Evolutionary conservation across 2,888 invertebrate species (phyloP), one percentile per base, ranked within the genome.

Genomic region (Phrixothrix hirtus): DNA sequence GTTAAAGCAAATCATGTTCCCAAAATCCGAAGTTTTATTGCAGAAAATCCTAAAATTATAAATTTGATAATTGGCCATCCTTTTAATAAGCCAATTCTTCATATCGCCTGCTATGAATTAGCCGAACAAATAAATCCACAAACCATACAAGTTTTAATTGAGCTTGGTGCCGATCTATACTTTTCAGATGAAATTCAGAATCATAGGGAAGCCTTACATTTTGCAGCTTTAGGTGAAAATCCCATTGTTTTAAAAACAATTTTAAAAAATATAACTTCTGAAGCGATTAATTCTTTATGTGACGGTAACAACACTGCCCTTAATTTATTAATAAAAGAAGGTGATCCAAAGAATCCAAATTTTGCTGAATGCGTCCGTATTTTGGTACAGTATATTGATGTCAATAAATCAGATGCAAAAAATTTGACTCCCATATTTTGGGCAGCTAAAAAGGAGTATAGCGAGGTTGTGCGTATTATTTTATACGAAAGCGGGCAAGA

Each of bases 191-290:
- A 66, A 15, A 49, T 60, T 55, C 77, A 76, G 1, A 78, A 81
- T 42, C 77, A 80, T 10, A 81, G 80, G 55, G 81, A 83, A n/a
- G 83, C 86, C 0, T 76, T 88, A 55, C 87, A 88, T 71, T 83
- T 83, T 53, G 85, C 85, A 1, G 79, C 82, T 0, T 81, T 82
- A 65, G 77, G 74, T 36, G 81, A 81, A 7, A 66, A 69, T 55
- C 63, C 58, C 16, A 35, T 78, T 30, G 78, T 79, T 5, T 63
- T 85, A 31, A 69, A 74, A 54, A 68, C 70, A 1, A 67, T 85
- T 10, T 59, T 84, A 15, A 76, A 79, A 34, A 75, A 78, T 17
- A 38, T 69, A 15, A 50, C 46, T 10, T 4, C 25, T 5, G 56
- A 54, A 2, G 45, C 54, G 48, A 60, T 70, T n/a, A 66, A 70